A percentile compares a stretch with the other conserved stretches of the same genome.
Conservation (phyloP, 2,797 vertebrate species). For the Phoeniculus purpureus region DNA sequence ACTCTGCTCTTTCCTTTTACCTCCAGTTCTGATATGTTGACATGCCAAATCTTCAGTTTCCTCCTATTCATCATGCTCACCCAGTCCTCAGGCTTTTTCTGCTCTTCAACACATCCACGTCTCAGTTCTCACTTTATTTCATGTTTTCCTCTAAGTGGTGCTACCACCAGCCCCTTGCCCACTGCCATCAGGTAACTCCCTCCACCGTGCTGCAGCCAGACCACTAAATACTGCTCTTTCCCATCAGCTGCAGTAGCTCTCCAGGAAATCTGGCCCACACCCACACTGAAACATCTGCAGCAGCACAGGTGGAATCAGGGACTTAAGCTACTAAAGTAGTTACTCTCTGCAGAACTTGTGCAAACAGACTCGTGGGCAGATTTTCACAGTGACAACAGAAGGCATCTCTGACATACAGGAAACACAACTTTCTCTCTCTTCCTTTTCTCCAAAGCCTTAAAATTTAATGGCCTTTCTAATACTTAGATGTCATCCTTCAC, state of each 20-base stretch:
- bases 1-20: neutral
- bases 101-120: neutral
- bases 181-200: neutral
- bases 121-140: neutral
- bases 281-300: neutral
- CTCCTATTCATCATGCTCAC: neutral
- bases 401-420: neutral
- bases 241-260: neutral
- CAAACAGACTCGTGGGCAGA: conserved; percentile 18
- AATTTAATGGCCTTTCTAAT: neutral
- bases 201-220: neutral
- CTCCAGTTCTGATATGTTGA: neutral
- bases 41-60: neutral
- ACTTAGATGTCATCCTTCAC: too few species aligned
- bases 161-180: neutral
- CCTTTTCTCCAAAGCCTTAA: neutral
- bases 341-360: neutral
- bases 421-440: neutral
- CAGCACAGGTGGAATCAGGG: neutral
- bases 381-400: conserved; percentile 9
- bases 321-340: neutral
- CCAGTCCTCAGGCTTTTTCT: neutral
- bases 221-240: neutral
- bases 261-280: neutral
- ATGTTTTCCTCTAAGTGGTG: neutral